Evolutionary conservation across 2,113 vertebrate genomes (phyloP), one percentile per base, ranked within the genome.

Genomic region (Mixornis gularis): DNA sequence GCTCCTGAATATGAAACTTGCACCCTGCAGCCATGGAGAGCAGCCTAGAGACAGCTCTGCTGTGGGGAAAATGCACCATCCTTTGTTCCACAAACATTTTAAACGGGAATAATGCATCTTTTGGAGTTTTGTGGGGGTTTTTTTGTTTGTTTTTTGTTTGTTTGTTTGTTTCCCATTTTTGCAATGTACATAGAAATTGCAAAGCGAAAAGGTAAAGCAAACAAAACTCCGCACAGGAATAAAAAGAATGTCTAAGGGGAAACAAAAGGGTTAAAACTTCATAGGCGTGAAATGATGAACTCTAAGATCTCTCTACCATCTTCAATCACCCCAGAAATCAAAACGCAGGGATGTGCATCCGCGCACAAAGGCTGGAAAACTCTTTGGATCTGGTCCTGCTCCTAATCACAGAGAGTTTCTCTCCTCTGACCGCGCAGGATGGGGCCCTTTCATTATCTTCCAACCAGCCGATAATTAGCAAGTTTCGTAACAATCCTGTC

Each of bases 401-500:
- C 70, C 83, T 80, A 79, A 88, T n/a, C 63, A 60, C 65, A 12
- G 80, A 36, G 62, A 80, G 79, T 55, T 79, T 52, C 66, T 51
- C 89, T 94, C 62, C 83, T 86, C 73, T 40, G 59, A 72, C 55
- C 14, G 14, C 87, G 1, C 95, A 85, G 96, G 96, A 98, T 97
- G 97, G 97, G 98, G 98, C 98, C 98, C 96, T 97, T 98, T 98
- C 98, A 98, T 98, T 98, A 98, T 98, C 98, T 98, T 98, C 94
- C 98, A 98, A 98, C 97, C 98, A 96, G 98, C 98, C 95, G 96
- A 97, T 98, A 99, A 99, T 99, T 98, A 99, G 98, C 98, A 98
- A 98, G 97, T 98, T 98, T 97, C 92, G 94, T 87, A 91, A 92
- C 81, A 43, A 88, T 55, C 53, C 22, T 73, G 95, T 94, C 89